Conservation (phyloP, 2,888 invertebrate genomes). For the Napeogenes sylphis region DNA sequence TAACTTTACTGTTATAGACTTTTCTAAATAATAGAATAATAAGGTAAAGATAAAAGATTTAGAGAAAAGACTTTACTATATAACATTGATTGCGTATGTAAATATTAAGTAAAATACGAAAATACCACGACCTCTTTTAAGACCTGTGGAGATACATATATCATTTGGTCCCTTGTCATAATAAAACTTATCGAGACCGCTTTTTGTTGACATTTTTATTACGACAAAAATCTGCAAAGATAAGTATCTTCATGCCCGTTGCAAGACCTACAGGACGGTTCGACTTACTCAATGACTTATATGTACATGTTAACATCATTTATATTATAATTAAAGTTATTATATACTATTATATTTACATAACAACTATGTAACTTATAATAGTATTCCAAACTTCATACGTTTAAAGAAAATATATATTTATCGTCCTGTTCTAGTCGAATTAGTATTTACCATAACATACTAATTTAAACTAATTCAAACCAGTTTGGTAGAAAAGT, state of each 20-base stretch:
- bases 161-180: slow-evolving; percentile 16
- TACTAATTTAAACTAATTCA: no score
- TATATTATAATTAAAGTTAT: no score
- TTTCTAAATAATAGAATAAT: not conserved
- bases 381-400: no score
- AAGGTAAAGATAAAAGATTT: not conserved
- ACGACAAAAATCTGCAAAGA: slow-evolving; percentile 13
- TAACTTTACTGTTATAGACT: no score
- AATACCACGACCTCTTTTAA: slow-evolving; percentile 14
- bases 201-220: slow-evolving; percentile 22
- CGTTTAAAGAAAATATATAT: no score
- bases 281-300: slow-evolving; percentile 3
- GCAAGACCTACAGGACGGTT: not conserved
- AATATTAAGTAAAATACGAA: slow-evolving; percentile 11
- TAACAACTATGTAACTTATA: no score
- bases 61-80: no score
- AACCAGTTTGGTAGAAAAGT: no score
- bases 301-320: not conserved
- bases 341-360: no score
- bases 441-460: no score
- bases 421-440: no score
- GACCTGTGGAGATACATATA: slow-evolving; percentile 16
- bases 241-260: slow-evolving; percentile 14
- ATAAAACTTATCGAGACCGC: slow-evolving; percentile 20
- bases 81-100: not conserved